These are phyloP conservation scores for Asteroscopus sphinx DNA, from an alignment of 2,888 invertebrate species.

Conservation along the genomic window DNA sequence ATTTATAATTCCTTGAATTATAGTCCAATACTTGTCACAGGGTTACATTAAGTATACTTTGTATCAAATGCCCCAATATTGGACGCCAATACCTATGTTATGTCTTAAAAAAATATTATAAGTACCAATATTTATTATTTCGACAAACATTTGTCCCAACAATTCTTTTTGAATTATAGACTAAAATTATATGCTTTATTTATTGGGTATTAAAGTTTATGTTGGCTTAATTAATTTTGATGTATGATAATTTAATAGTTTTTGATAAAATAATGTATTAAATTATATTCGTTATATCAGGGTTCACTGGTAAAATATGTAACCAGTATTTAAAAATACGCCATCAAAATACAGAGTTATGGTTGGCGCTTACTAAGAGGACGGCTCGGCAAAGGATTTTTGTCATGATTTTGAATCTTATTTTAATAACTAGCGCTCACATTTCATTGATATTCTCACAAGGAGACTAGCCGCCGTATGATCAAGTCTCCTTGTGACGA, in stretches of 20 bases:
- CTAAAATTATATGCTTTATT: slow-evolving; percentile 17
- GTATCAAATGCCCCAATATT: slow-evolving; percentile 48
- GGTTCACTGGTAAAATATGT: slow-evolving; percentile 30
- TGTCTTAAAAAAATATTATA: slow-evolving; percentile 15
- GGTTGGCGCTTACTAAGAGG: no score
- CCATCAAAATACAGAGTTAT: slow-evolving; percentile 19
- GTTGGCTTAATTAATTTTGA: slow-evolving; percentile 13
- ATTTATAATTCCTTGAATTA: slow-evolving; percentile 19
- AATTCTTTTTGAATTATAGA: slow-evolving; percentile 3
- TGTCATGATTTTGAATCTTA: no score
- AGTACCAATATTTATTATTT: slow-evolving; percentile 16
- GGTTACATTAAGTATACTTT: slow-evolving; percentile 42
- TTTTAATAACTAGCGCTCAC: no score
- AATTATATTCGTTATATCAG: slow-evolving; percentile 31
- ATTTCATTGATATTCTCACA: no score
- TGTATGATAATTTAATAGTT: slow-evolving; percentile 16
- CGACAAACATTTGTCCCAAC: slow-evolving; percentile 17
- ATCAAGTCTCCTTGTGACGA: no score
- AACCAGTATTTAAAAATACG: slow-evolving; percentile 52
- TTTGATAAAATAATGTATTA: slow-evolving; percentile 25
- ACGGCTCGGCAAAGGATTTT: no score
- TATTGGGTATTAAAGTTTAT: slow-evolving; percentile 15
- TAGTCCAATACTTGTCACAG: slow-evolving; percentile 39
- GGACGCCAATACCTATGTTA: slow-evolving; percentile 17
- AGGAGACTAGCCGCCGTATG: no score